Percentiles rank a stretch among this genome's conserved stretches.
phyloP scores from a whole-genome alignment of 2,888 invertebrate species.

The Raillietiella orientalis region DNA sequence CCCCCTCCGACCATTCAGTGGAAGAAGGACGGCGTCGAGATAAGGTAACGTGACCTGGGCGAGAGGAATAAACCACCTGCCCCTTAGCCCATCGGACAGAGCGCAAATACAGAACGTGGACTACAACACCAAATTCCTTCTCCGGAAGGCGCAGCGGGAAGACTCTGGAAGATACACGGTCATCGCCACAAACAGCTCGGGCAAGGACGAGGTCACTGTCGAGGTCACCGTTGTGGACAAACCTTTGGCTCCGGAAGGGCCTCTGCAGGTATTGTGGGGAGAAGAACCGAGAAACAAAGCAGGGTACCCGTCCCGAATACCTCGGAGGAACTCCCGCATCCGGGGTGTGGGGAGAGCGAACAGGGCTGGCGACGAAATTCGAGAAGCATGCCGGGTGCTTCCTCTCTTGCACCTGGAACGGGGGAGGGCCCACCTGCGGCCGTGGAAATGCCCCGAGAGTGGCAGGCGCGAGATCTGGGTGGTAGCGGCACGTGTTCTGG shows the following conservation, averaged over 20 bases:
- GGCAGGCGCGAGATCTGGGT: no score
- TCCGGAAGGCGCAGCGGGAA: constrained; percentile 41
- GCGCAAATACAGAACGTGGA: constrained; percentile 49
- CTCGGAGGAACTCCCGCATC: no score
- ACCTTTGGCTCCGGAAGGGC: constrained; percentile 58
- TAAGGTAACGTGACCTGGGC: constrained; percentile 17
- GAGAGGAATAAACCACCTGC: not conserved
- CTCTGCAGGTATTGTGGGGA: constrained; percentile 27
- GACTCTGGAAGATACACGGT: constrained; percentile 66
- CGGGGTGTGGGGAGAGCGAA: no score
- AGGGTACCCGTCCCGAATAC: no score
- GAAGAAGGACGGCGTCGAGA: constrained; percentile 49
- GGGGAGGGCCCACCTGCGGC: no score
- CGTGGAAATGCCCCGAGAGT: no score
- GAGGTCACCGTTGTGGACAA: constrained; percentile 58
- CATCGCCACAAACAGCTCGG: constrained; percentile 52
- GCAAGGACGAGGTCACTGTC: constrained; percentile 47
- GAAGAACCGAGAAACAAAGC: no score
- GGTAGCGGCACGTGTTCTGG: no score
- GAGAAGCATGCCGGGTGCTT: no score
- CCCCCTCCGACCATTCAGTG: constrained; percentile 79
- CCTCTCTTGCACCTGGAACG: no score
- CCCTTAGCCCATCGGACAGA: constrained; percentile 19
- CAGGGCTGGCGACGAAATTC: no score
- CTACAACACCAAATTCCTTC: constrained; percentile 53